A percentile compares a stretch with the other conserved stretches of the same genome.
phyloP scores from a whole-genome alignment of 2,113 vertebrate species.

The Sphyrna mokarran region DNA sequence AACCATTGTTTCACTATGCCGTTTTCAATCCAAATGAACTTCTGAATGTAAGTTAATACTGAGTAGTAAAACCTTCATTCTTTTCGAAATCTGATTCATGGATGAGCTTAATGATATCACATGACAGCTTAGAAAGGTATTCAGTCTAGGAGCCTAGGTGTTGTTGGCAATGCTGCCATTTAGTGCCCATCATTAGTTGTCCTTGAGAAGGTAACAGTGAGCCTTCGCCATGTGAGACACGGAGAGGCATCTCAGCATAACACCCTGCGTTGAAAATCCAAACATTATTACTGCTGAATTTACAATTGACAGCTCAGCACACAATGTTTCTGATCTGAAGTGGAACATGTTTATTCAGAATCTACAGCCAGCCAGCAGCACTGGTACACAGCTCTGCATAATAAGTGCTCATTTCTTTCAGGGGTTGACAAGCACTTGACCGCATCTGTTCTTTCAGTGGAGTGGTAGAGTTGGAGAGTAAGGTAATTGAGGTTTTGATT shows the following conservation, averaged over 20 bases:
- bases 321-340: neutral
- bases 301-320: neutral
- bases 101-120: neutral
- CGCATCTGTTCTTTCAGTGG: neutral
- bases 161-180: neutral
- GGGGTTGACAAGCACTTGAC: neutral
- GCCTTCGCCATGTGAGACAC: neutral
- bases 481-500: neutral
- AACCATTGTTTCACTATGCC: too few species aligned
- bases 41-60: neutral
- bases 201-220: neutral
- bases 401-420: neutral
- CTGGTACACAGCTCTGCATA: neutral
- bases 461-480: neutral
- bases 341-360: constrained; percentile 15
- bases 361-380: neutral
- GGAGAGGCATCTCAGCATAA: neutral
- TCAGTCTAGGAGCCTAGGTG: neutral
- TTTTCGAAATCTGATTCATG: neutral
- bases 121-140: neutral
- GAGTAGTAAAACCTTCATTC: neutral
- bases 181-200: neutral
- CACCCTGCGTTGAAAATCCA: neutral
- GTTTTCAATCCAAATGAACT: neutral
- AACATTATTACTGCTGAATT: neutral